Base-by-base conservation (phyloP, 2,797 vertebrate species). In the Hydrolagus colliei region DNA sequence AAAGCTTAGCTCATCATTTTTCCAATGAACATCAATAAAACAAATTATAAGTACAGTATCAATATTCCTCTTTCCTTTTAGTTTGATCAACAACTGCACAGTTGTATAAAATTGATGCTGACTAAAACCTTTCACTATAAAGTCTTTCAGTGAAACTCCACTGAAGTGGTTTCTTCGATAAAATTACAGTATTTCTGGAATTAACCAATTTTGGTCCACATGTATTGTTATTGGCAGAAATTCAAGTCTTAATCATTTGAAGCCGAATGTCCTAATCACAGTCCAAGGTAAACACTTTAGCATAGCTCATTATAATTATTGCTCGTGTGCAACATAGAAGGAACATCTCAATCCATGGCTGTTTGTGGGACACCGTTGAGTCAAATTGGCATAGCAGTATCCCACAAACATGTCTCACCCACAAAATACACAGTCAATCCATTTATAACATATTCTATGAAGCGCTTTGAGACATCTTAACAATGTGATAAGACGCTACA, bases 171-270 rank as follows among this genome's bases (percentile, higher is more conserved):
- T 41, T 68, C 6, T 52, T 52, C 41, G 41, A 52, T 52, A 52
- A 52, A 52, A 52, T 52, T 52, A 52, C 67, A 61, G 32, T 35
- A 71, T 84, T 71, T 18, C 79, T 71, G 65, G 18, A 68, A 67
- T 67, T 32, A 84, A 9, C 16, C 13, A 18, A n/a, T 71, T 65
- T 84, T 71, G 65, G 79, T 16, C n/a, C 4, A 71, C 20, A 6
- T 71, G 41, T 84, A 9, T 68, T 84, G 32, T 20, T 18, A 71
- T 71, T 84, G 79, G 65, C 65, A 84, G 65, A 84, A 13, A 71
- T 52, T 67, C 65, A 52, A 18, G 16, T 84, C n/a, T 71, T 71
- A 84, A 84, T 84, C 18, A 84, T 71, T 84, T 68, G 79, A 71
- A 20, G 20, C 79, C 65, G 68, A 68, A 52, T 52, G 41, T 52